These are phyloP conservation scores for Elgaria multicarinata DNA, from an alignment of 2,113 vertebrate species.

Conservation along the genomic window DNA sequence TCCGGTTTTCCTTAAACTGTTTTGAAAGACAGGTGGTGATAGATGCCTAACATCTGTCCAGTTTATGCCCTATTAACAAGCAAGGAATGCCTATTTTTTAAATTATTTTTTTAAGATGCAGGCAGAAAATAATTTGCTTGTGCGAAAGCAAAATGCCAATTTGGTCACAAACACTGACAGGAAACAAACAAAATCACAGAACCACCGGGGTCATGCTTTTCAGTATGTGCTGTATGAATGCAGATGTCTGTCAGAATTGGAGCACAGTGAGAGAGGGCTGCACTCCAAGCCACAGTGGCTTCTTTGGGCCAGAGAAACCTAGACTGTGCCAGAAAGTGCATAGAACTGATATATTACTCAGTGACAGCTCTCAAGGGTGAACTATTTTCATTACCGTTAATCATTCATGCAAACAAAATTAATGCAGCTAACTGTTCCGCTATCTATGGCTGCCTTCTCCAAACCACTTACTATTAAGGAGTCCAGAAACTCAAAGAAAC, in stretches of 20 bases:
- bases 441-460: neutral
- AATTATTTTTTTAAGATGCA: neutral
- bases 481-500: neutral
- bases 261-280: neutral
- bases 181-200: neutral
- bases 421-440: neutral
- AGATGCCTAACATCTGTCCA: neutral
- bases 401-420: slow-evolving; percentile 6
- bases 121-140: neutral
- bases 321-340: neutral
- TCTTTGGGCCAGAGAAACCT: neutral
- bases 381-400: neutral
- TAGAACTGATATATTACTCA: slow-evolving; percentile 10
- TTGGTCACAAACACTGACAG: neutral
- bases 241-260: neutral
- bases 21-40: neutral
- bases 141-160: neutral
- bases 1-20: neutral
- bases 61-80: too few relatives aligned
- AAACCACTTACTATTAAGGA: neutral
- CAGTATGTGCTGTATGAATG: neutral
- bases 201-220: neutral
- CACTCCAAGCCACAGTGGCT: slow-evolving; percentile 15
- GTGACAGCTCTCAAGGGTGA: neutral
- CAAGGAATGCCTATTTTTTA: neutral